Percentiles rank a stretch among this genome's conserved stretches.
These are phyloP conservation scores for Helleia helle DNA, from an alignment of 2,888 invertebrate species.

Conservation along the genomic window DNA sequence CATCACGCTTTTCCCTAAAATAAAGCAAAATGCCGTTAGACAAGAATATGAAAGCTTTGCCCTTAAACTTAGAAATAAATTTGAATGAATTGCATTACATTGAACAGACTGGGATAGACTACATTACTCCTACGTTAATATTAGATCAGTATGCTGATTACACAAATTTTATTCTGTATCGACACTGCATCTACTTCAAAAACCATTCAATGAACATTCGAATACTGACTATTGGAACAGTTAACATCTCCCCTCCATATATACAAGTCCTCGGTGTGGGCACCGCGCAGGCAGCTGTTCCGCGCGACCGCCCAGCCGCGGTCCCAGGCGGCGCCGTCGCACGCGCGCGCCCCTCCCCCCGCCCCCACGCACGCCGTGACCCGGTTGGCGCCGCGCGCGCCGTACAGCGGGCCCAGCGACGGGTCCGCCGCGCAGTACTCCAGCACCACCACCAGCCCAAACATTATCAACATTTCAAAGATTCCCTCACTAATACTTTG, in stretches of 20 bases:
- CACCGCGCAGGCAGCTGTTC: slow-evolving; percentile 17
- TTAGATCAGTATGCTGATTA: no score
- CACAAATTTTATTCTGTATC: no score
- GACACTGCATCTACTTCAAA: no score
- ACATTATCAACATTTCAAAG: slow-evolving; percentile 7
- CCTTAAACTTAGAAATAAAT: no score
- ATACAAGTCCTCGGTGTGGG: slow-evolving; percentile 1
- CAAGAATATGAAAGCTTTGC: no score
- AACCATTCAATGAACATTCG: no score
- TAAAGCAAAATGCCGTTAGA: no score
- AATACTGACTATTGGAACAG: slow-evolving; percentile 11
- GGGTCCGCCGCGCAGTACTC: slow-evolving; percentile 11
- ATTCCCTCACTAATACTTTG: no score
- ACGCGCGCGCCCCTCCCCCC: slow-evolving; percentile 7
- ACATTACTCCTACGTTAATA: no score
- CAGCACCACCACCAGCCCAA: slow-evolving; percentile 5
- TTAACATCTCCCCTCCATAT: slow-evolving; percentile 12
- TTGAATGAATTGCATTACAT: no score
- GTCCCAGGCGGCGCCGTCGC: slow-evolving; percentile 21
- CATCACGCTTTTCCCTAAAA: no score
- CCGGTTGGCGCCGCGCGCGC: slow-evolving; percentile 7
- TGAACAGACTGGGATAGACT: no score
- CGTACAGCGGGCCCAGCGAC: slow-evolving; percentile 13
- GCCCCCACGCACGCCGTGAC: slow-evolving; percentile 18
- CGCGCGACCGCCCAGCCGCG: slow-evolving; percentile 18